Base-by-base conservation (phyloP, 1,140 invertebrate species). In the Elysia chlorotica region DNA sequence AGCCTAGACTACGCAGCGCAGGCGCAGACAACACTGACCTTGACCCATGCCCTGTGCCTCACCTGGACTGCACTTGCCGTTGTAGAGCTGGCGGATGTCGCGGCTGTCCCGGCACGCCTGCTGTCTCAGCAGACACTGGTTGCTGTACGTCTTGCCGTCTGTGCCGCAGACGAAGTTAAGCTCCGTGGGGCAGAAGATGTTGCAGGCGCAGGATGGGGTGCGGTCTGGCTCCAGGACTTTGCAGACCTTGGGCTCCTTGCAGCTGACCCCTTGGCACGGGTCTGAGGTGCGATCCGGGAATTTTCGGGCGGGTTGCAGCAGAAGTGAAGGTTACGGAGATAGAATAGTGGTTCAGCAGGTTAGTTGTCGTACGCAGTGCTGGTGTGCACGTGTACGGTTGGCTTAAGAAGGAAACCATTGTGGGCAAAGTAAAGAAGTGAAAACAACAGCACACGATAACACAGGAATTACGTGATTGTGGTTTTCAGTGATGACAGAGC, bases 121-220 rank as follows among this genome's bases (percentile, higher is more conserved):
- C 56, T 78, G 73, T 37, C 76, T 66, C 70, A 96, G 89, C 74
- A 91, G 90, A 86, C 95, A 96, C 82, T 94, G 93, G 86, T 95
- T 96, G 30, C 92, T 91, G 87, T 96, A 96, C 0, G 94, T 96
- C 87, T 93, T 93, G 33, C 93, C 93, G 80, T 90, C 89, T 4
- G 92, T 94, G 14, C 92, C 94, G 81, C 95, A 96, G 37, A 96
- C 93, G 0, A 94, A 93, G 1, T 91, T 90, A 81, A 94, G 93
- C 82, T 94, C 93, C 57, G 92, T 86, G n/a, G 91, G 89, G 82
- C 94, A 96, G 37, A 92, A 89, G 81, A 93, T 92, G 17, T 92
- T 92, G 82, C 95, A 96, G 30, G 91, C 90, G 86, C 95, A 96
- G 41, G 91, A 90, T 0, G 94, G 93, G 71, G 93, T 90, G 23